Evolutionary conservation across 2,113 vertebrate genomes (phyloP).

Genomic region (Colistium nudipinnis): DNA sequence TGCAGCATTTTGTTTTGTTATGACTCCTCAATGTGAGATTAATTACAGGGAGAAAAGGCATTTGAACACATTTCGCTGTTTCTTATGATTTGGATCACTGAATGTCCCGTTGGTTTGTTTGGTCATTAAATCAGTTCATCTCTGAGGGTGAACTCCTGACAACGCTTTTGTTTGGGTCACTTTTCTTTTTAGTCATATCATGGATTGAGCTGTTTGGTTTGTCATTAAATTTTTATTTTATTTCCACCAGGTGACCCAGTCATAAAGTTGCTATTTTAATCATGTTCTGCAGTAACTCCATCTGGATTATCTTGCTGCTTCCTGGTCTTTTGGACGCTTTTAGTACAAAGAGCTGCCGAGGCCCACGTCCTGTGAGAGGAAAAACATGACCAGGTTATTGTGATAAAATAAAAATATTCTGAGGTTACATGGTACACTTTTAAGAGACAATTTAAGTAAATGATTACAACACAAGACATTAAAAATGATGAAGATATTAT

Average conservation of each 20-base stretch:
- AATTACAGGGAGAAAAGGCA: conserved; percentile 44
- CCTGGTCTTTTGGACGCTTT: background rate
- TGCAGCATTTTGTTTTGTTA: background rate
- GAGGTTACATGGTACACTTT: no score
- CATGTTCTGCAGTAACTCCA: no score
- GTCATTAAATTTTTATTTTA: conserved; percentile 6
- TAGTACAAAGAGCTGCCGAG: background rate
- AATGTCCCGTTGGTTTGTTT: background rate
- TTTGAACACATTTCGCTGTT: conserved; percentile 1
- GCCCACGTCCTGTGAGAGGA: background rate
- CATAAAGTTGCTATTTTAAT: conserved; percentile 26
- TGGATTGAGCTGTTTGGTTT: conserved; percentile 31
- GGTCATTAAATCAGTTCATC: background rate
- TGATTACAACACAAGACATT: background rate
- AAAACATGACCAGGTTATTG: no score
- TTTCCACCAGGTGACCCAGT: conserved; percentile 25
- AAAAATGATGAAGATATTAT: background rate
- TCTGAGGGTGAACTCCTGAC: background rate
- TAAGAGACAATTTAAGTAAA: no score
- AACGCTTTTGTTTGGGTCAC: background rate
- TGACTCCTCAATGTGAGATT: background rate
- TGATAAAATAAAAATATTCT: no score
- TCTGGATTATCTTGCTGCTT: background rate
- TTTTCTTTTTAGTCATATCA: conserved; percentile 15
- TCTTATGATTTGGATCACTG: background rate